phyloP scores from a whole-genome alignment of 2,113 vertebrate species.

The Centropristis striata region DNA sequence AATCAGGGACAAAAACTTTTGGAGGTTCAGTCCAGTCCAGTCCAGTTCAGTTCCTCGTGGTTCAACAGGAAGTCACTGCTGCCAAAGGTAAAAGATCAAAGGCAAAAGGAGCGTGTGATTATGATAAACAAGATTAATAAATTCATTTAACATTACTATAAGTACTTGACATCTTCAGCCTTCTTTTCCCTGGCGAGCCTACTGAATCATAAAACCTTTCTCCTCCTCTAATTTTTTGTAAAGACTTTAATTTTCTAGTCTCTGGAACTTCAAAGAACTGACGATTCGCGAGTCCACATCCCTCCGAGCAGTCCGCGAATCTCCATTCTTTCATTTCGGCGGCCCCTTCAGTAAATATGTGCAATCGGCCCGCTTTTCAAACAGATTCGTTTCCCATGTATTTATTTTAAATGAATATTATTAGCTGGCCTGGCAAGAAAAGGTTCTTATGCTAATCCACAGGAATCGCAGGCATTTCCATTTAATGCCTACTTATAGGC shows the following conservation, averaged over 20 bases:
- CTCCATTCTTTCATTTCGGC: conserved; percentile 80
- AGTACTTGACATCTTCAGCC: conserved; percentile 64
- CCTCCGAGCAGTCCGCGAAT: conserved; percentile 79
- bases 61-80: conserved; percentile 13
- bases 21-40: neutral
- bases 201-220: conserved; percentile 66
- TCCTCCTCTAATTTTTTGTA: conserved; percentile 81
- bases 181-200: conserved; percentile 44
- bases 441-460: conserved; percentile 87
- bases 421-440: conserved; percentile 87
- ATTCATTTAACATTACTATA: conserved; percentile 21
- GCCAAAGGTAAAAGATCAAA: conserved; percentile 44
- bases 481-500: conserved; percentile 84
- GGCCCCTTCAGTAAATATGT: conserved; percentile 85
- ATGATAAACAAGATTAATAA: conserved; percentile 45
- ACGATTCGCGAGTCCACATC: conserved; percentile 78
- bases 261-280: conserved; percentile 81
- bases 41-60: conserved; percentile 9
- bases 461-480: conserved; percentile 87
- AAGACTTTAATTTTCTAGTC: conserved; percentile 85
- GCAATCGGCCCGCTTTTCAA: conserved; percentile 81
- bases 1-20: conserved; percentile 2
- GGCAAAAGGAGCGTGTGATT: conserved; percentile 31
- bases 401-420: conserved; percentile 86
- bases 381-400: conserved; percentile 82